phyloP scores from a whole-genome alignment of 2,797 vertebrate species.

The Neomorphus geoffroyi region DNA sequence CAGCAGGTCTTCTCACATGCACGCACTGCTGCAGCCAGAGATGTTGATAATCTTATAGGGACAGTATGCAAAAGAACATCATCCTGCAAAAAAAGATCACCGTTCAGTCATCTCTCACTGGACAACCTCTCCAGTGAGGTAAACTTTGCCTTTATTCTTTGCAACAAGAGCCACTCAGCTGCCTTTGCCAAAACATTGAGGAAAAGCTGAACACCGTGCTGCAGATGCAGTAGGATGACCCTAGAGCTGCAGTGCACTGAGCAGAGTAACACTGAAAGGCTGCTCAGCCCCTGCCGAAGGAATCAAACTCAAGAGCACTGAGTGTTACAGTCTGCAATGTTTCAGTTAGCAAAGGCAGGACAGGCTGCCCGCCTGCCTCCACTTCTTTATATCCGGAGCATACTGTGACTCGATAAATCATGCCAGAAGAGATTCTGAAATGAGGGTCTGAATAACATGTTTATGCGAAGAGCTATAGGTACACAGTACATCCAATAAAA shows the following conservation, averaged over 20 bases:
- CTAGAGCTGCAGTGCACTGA: not conserved
- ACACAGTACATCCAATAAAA: not conserved
- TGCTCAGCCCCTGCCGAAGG: not conserved
- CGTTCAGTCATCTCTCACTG: not conserved
- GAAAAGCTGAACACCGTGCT: rapidly evolving
- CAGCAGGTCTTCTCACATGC: not conserved
- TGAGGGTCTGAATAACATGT: rapidly evolving
- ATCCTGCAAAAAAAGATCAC: not conserved
- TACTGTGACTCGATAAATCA: not conserved
- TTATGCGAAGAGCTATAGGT: not conserved
- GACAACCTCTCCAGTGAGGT: not conserved
- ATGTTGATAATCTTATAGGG: rapidly evolving
- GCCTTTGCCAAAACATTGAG: not conserved
- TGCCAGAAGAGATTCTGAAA: not conserved
- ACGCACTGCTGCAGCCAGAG: rapidly evolving
- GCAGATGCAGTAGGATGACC: not conserved
- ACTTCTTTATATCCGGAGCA: not conserved
- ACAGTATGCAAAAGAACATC: not conserved
- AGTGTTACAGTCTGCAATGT: not conserved
- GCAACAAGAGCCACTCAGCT: not conserved
- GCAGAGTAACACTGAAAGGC: not conserved
- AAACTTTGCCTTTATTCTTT: not conserved
- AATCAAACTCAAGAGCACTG: rapidly evolving
- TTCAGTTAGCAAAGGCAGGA: not conserved
- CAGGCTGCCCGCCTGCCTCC: not conserved